A percentile compares a stretch with the other conserved stretches of the same genome.
Conservation (phyloP, 1,140 invertebrate species). For the Macrobrachium rosenbergii region DNA sequence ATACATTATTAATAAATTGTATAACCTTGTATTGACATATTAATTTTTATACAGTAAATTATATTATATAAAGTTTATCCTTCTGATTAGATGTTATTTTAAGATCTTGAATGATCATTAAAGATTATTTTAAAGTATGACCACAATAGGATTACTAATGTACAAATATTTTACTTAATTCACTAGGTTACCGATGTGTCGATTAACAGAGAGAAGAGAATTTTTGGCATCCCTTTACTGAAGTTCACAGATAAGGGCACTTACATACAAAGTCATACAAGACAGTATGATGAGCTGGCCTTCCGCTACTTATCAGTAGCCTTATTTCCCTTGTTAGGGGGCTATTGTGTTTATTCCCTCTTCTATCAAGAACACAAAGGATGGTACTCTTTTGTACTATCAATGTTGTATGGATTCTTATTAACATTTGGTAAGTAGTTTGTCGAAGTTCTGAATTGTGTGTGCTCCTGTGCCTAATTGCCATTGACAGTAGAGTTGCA, state of each 20-base stretch:
- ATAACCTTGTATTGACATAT: too few relatives aligned
- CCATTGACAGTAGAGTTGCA: too few relatives aligned
- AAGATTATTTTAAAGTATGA: neutral
- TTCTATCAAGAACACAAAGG: constrained; percentile 98
- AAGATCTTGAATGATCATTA: too few relatives aligned
- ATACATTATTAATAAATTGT: too few relatives aligned
- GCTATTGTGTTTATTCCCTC: constrained; percentile 97
- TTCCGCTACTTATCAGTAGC: constrained; percentile 97
- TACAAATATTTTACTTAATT: neutral
- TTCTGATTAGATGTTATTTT: too few relatives aligned
- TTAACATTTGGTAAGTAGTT: constrained; percentile 87
- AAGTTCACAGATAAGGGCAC: constrained; percentile 94
- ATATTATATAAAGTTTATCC: too few relatives aligned
- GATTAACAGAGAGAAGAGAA: constrained; percentile 81
- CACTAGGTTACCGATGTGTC: constrained; percentile 82
- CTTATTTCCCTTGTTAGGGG: constrained; percentile 91
- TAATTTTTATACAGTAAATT: too few relatives aligned
- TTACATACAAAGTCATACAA: constrained; percentile 95
- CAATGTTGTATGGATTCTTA: constrained; percentile 97
- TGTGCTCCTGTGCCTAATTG: too few relatives aligned
- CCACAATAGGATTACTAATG: neutral
- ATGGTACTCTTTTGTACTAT: constrained; percentile 92
- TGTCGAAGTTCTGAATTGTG: neutral
- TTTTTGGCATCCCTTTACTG: constrained; percentile 85
- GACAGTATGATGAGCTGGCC: constrained; percentile 94